Percentiles rank a stretch among this genome's conserved stretches.
phyloP scores from a whole-genome alignment of 2,797 vertebrate species.

The Aldrovandia affinis region DNA sequence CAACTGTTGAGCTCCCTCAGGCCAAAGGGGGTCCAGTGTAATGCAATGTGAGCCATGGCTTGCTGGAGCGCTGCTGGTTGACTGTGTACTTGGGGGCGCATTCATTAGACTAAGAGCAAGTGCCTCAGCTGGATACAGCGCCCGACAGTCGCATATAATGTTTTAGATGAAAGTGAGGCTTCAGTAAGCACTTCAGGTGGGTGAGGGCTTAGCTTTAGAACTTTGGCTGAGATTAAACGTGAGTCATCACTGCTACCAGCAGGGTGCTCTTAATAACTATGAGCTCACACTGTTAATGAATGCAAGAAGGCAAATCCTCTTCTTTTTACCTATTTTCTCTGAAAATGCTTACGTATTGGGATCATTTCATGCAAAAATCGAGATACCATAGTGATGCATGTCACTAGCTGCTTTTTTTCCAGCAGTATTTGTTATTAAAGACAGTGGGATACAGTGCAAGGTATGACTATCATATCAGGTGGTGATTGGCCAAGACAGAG shows the following conservation, averaged over 20 bases:
- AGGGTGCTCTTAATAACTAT: too few relatives aligned
- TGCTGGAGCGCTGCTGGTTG: not conserved
- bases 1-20: not conserved
- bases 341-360: not conserved
- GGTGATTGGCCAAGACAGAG: too few relatives aligned
- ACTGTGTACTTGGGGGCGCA: not conserved
- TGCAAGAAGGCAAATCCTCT: too few relatives aligned
- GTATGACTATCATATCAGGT: too few relatives aligned
- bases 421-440: not conserved
- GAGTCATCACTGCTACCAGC: not conserved
- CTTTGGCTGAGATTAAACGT: not conserved
- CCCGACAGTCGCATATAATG: not conserved
- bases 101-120: not conserved
- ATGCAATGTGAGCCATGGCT: not conserved
- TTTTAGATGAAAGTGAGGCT: not conserved
- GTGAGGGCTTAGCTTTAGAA: not conserved
- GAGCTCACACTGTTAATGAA: too few relatives aligned
- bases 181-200: not conserved
- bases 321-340: not conserved
- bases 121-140: not conserved
- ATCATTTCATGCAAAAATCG: not conserved
- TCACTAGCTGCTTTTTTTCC: not conserved
- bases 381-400: too few relatives aligned
- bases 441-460: not conserved
- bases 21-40: not conserved